These are phyloP conservation scores for Paraescarpia echinospica DNA, from an alignment of 1,140 invertebrate species.

Conservation along the genomic window DNA sequence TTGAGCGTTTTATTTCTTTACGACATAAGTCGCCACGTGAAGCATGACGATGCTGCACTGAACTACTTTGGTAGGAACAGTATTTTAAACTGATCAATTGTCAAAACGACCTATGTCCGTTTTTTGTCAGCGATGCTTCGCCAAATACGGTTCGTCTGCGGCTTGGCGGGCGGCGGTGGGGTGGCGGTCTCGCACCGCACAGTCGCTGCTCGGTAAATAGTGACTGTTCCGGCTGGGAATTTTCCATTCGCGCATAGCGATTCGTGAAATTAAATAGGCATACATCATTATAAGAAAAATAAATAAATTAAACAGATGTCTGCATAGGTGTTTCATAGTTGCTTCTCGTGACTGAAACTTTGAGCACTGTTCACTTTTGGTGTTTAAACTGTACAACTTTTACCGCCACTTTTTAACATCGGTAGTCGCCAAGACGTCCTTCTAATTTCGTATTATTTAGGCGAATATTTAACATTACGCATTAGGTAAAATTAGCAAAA, in stretches of 20 bases:
- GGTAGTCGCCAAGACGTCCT: too few relatives aligned
- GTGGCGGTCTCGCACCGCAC: background rate
- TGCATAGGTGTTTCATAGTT: background rate
- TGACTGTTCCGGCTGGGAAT: background rate
- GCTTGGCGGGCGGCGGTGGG: too few relatives aligned
- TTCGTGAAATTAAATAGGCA: background rate
- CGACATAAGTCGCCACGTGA: background rate
- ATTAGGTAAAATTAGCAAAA: background rate
- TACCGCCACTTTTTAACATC: too few relatives aligned
- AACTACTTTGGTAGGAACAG: background rate
- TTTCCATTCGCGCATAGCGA: background rate
- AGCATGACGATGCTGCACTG: background rate
- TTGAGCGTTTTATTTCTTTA: background rate
- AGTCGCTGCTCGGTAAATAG: background rate
- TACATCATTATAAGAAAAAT: background rate
- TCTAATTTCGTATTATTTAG: too few relatives aligned
- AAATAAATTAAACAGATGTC: background rate
- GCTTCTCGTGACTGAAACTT: background rate
- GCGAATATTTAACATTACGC: background rate
- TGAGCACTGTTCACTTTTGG: background rate
- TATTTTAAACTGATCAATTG: background rate
- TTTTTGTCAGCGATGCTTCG: background rate
- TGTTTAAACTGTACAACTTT: too few relatives aligned
- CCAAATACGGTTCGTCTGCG: background rate
- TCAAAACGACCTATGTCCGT: background rate